Percentiles rank a stretch among this genome's conserved stretches.
phyloP scores from a whole-genome alignment of 2,888 invertebrate species.

The Drosophila ustulata region DNA sequence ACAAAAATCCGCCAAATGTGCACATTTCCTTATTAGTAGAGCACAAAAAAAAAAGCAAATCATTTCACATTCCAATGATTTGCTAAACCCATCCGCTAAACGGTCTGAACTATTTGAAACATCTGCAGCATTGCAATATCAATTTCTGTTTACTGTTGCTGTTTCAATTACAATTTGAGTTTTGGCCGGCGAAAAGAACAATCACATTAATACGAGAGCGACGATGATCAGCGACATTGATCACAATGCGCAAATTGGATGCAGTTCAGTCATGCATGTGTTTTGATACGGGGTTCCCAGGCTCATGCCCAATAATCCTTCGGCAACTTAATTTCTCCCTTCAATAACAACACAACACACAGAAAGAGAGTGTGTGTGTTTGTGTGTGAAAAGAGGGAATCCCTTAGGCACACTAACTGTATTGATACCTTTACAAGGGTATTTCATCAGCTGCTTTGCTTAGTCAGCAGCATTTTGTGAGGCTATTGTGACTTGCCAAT shows the following conservation, averaged over 20 bases:
- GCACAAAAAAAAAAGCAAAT: not conserved
- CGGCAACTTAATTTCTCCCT: conserved; percentile 57
- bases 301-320: conserved; percentile 51
- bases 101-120: conserved; percentile 49
- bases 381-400: conserved; percentile 10
- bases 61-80: conserved; percentile 41
- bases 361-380: conserved; percentile 45
- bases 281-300: conserved; percentile 52
- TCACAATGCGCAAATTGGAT: conserved; percentile 63
- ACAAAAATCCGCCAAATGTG: conserved; percentile 8
- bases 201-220: conserved; percentile 29
- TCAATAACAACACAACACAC: conserved; percentile 35
- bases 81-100: conserved; percentile 43
- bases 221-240: conserved; percentile 39
- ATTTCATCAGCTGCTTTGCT: conserved; percentile 55
- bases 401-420: conserved; percentile 26
- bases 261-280: conserved; percentile 61
- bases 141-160: conserved; percentile 31
- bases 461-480: conserved; percentile 56
- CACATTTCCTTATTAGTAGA: conserved; percentile 7
- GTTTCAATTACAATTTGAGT: conserved; percentile 21
- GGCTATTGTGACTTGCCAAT: conserved; percentile 74
- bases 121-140: conserved; percentile 51
- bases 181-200: conserved; percentile 39
- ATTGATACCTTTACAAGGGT: conserved; percentile 52